Percentiles rank a stretch among this genome's conserved stretches.
phyloP scores from a whole-genome alignment of 1,140 invertebrate species.

The Rhagoletis pomonella region DNA sequence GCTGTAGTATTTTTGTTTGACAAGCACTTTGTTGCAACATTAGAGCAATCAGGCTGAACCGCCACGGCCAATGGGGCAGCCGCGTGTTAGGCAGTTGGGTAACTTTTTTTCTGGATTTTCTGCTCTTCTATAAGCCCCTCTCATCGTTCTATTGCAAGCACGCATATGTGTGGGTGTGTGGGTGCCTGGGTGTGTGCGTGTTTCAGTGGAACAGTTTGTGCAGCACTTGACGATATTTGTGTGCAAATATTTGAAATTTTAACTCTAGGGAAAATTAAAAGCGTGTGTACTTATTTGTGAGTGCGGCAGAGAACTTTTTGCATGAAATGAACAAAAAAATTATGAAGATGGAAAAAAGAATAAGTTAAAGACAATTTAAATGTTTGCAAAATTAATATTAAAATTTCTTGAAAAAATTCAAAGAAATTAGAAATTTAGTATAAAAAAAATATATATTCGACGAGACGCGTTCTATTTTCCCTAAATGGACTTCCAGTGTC shows the following conservation, averaged over 20 bases:
- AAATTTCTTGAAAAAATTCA: too few relatives aligned
- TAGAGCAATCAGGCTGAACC: constrained; percentile 34
- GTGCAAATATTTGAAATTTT: constrained; percentile 27
- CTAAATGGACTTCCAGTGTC: too few relatives aligned
- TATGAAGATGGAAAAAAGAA: too few relatives aligned
- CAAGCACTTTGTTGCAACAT: constrained; percentile 22
- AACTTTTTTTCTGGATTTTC: background rate
- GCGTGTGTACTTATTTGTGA: background rate
- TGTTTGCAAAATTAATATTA: too few relatives aligned
- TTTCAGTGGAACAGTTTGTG: background rate
- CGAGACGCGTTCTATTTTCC: too few relatives aligned
- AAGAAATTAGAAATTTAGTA: too few relatives aligned
- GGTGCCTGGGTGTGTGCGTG: too few relatives aligned
- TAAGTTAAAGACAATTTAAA: too few relatives aligned
- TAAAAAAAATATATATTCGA: too few relatives aligned
- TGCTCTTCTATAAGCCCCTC: background rate
- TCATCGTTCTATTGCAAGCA: background rate
- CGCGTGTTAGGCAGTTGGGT: background rate
- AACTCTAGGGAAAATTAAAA: background rate
- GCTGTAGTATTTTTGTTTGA: constrained; percentile 38
- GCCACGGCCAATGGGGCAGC: background rate
- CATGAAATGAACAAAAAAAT: too few relatives aligned
- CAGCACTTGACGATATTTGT: background rate
- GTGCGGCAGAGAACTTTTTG: background rate
- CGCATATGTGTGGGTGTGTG: background rate